Evolutionary conservation across 2,888 invertebrate species (phyloP).

Genomic region (Osmoderma eremita): DNA sequence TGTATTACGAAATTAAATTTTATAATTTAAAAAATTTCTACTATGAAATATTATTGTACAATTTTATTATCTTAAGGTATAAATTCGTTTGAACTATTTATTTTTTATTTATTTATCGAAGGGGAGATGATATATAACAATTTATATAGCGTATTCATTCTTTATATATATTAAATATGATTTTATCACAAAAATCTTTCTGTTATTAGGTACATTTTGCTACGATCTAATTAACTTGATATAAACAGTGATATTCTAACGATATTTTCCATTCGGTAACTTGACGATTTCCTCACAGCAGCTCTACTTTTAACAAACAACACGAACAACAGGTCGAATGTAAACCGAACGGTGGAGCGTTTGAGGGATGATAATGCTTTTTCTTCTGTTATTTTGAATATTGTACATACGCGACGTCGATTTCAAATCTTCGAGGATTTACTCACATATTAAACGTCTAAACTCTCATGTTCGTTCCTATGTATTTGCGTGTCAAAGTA

Average conservation of each 20-base stretch:
- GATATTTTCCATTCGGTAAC: background rate
- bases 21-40: constrained; percentile 14
- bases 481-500: no score
- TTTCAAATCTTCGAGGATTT: no score
- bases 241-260: constrained; percentile 9
- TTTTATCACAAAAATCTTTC: constrained; percentile 31
- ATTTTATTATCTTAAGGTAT: constrained; percentile 39
- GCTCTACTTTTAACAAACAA: background rate
- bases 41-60: constrained; percentile 39
- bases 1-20: background rate
- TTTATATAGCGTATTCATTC: no score
- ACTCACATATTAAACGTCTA: no score
- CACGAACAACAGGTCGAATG: background rate
- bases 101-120: background rate
- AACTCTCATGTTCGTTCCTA: no score
- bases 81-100: constrained; percentile 40
- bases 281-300: background rate
- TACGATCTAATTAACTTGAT: background rate
- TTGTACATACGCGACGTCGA: no score
- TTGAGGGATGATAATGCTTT: no score
- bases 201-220: constrained; percentile 22
- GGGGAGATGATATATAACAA: background rate
- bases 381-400: constrained; percentile 2
- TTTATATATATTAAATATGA: background rate
- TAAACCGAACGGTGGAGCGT: no score